Conservation (phyloP, 2,797 vertebrate genomes). For the Pseudochirops cupreus region DNA sequence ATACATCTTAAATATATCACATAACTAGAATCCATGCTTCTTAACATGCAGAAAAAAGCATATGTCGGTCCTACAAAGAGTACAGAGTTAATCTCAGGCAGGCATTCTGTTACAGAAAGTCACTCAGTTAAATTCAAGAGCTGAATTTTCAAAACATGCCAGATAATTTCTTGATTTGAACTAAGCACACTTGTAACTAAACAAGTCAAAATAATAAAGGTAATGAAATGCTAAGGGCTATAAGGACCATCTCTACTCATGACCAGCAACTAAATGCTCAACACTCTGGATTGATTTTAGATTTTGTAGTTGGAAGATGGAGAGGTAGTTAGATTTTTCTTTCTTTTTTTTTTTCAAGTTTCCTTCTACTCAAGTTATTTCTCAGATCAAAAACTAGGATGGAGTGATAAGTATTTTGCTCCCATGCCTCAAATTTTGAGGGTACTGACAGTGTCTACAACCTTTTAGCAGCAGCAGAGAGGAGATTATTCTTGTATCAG, state of each 20-base stretch:
- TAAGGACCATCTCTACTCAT: slow-evolving; percentile 18
- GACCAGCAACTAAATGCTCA: not conserved
- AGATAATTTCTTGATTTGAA: not conserved
- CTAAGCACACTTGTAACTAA: not conserved
- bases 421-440: not conserved
- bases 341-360: not conserved
- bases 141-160: slow-evolving; percentile 19
- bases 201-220: not conserved
- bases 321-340: not conserved
- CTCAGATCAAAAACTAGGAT: not conserved
- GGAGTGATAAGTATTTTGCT: not conserved
- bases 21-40: slow-evolving; percentile 23
- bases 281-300: not conserved
- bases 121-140: slow-evolving; percentile 1
- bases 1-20: not conserved
- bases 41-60: slow-evolving; percentile 24
- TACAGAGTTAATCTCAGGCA: slow-evolving; percentile 7
- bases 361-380: not conserved
- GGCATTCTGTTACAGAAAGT: slow-evolving; percentile 19
- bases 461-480: not conserved
- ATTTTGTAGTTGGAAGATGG: slow-evolving; percentile 8
- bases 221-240: not conserved
- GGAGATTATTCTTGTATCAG: not conserved
- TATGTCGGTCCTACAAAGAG: slow-evolving; percentile 25
- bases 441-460: not conserved